Evolutionary conservation across 92 coral and sea anemone genomes (phyloP), one percentile per base, ranked within the genome.

Genomic region (Diadumene lineata): DNA sequence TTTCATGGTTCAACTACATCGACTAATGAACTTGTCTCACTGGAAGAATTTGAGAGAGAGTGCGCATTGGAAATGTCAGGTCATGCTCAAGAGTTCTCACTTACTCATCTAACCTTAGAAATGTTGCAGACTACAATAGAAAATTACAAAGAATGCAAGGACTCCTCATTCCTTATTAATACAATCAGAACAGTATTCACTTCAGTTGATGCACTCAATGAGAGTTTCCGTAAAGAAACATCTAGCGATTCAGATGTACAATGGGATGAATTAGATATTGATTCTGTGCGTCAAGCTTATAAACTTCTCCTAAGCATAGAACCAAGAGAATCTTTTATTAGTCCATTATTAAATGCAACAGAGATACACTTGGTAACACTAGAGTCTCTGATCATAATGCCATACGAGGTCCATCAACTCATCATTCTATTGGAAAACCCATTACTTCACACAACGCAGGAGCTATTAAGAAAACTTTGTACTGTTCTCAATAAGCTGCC

Each of bases 11-110:
- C 93, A n/a, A 83, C 79, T 67, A 81, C 86, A 31, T 91, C 97
- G 0, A 34, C 78, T 27, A 88, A 88, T 76, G 97, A 88, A 21
- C n/a, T 75, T 13, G 60, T 81, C 44, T 78, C 76, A 67, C 79
- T 94, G 63, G 98, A 92, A 64, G 92, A 86, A 60, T 94, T 94
- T 88, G 98, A 94, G 74, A 90, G 83, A 31, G 92, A 94, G 76
- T 94, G 98, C 73, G 98, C 94, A 28, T 85, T 94, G 43, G 98
- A 94, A 64, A 92, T 94, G 98, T 94, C 96, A 8, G 90, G 97
- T 25, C 75, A 80, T 66, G 70, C 88, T 64, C 89, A 89, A 48
- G 98, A 94, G 56, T 92, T 94, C 55, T 94, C 98, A 18, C 64
- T 94, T 46, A 92, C 98, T 18, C 98, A 94, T 64, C 81, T 94